Base-by-base conservation (phyloP, 2,888 invertebrate species). In the Keiferia lycopersicella region DNA sequence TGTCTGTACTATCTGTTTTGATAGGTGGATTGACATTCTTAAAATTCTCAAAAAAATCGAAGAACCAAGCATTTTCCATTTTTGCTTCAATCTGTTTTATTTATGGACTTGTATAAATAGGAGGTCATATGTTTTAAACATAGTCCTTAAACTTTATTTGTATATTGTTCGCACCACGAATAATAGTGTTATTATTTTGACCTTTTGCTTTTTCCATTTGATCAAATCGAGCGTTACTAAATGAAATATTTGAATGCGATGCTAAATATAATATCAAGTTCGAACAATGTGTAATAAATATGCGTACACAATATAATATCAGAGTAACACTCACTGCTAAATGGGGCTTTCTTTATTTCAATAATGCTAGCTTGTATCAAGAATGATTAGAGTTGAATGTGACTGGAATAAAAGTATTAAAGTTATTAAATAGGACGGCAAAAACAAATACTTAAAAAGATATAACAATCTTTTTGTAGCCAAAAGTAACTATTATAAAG, bases 271-370 rank as follows among this genome's bases (percentile, higher is more conserved):
- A 83, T 80, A 84, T 81, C 73, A 72, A 66, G 66, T 63, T 79
- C 80, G 84, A 89, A 91, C 89, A 90, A 91, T 91, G 81, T 79
- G 83, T 83, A 77, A 89, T 91, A 90, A 90, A 90, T 81, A 86
- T 79, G 78, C 77, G 74, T 74, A 78, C 80, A 82, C 84, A 86
- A 87, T 80, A 84, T 86, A 83, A 86, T 84, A 22, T 79, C 79
- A 79, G 79, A 75, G 77, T 74, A 73, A 45, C 45, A 45, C 45
- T 75, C 69, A 67, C 73, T 79, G 79, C 81, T 76, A 77, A 83
- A 86, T 77, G 78, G 74, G 72, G 71, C 74, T 78, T 81, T 82
- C 76, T 86, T 85, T 84, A 83, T 84, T 88, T 83, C 81, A 84
- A 85, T 83, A 85, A 78, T 72, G 70, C 71, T 67, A 71, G 30